phyloP scores from a whole-genome alignment of 2,888 invertebrate genomes.

The Polyommatus icarus region DNA sequence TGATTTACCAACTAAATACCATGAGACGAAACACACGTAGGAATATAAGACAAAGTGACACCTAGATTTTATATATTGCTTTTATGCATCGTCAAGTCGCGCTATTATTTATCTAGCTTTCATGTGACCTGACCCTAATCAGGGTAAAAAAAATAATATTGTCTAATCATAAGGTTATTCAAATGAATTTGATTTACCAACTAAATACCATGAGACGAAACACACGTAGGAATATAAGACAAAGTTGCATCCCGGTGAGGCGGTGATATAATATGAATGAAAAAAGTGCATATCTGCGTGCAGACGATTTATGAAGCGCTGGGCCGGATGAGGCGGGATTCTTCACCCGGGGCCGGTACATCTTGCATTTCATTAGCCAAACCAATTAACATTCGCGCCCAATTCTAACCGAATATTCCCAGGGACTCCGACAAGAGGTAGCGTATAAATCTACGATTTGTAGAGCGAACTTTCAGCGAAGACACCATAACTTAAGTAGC shows the following conservation, averaged over 20 bases:
- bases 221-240: background rate
- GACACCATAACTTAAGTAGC: too few species aligned
- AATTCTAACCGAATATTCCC: background rate
- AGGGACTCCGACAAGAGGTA: background rate
- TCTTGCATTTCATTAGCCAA: conserved; percentile 20
- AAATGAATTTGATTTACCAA: too few species aligned
- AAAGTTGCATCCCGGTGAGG: background rate
- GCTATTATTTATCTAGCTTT: too few species aligned
- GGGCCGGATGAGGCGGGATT: conserved; percentile 11
- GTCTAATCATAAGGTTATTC: too few species aligned
- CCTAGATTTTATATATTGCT: too few species aligned
- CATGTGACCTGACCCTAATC: too few species aligned
- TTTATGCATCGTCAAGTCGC: too few species aligned
- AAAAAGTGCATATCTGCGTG: background rate
- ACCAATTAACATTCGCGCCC: conserved; percentile 7
- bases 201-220: background rate
- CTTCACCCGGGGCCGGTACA: background rate
- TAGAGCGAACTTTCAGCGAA: too few species aligned
- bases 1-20: too few species aligned
- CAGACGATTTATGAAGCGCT: background rate
- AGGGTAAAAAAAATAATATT: too few species aligned
- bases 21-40: background rate
- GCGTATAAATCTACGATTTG: too few species aligned
- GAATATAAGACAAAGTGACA: background rate
- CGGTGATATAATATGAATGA: background rate